A percentile compares a stretch with the other conserved stretches of the same genome.
Evolutionary conservation across 2,113 vertebrate genomes (phyloP).

Genomic region (Sitta europaea): DNA sequence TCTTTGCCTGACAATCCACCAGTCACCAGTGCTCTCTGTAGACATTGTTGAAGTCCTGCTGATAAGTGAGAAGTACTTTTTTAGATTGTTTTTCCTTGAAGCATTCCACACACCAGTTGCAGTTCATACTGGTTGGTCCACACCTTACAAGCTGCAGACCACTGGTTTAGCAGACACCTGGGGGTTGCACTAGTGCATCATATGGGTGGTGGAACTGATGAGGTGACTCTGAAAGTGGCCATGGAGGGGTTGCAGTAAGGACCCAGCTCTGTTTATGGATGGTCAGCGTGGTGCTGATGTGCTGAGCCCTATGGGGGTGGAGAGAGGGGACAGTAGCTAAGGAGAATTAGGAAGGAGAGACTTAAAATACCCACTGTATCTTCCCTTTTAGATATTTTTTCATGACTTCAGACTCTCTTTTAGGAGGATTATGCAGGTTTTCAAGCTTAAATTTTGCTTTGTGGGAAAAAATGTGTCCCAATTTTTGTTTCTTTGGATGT

Average conservation of each 20-base stretch:
- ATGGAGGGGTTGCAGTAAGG: accelerated
- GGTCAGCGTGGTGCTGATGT: neutral
- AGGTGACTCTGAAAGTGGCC: neutral
- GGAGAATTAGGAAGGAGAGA: neutral
- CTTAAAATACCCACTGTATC: neutral
- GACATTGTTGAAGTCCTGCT: neutral
- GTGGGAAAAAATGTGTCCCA: neutral
- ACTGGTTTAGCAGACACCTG: neutral
- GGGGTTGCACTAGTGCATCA: neutral
- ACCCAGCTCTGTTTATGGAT: neutral
- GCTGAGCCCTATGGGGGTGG: accelerated
- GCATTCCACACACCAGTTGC: neutral
- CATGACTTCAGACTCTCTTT: neutral
- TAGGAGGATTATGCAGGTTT: neutral
- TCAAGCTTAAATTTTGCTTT: neutral
- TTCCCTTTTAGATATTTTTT: neutral
- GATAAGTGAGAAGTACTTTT: neutral
- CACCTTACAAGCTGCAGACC: neutral
- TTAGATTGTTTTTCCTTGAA: neutral
- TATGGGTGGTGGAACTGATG: neutral
- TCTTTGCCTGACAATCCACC: neutral
- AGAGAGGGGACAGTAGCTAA: neutral
- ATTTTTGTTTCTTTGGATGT: neutral
- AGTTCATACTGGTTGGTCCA: neutral
- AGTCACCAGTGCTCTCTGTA: neutral